A percentile compares a stretch with the other conserved stretches of the same genome.
Evolutionary conservation across 2,888 invertebrate genomes (phyloP).

Genomic region (Eulithis prunata): DNA sequence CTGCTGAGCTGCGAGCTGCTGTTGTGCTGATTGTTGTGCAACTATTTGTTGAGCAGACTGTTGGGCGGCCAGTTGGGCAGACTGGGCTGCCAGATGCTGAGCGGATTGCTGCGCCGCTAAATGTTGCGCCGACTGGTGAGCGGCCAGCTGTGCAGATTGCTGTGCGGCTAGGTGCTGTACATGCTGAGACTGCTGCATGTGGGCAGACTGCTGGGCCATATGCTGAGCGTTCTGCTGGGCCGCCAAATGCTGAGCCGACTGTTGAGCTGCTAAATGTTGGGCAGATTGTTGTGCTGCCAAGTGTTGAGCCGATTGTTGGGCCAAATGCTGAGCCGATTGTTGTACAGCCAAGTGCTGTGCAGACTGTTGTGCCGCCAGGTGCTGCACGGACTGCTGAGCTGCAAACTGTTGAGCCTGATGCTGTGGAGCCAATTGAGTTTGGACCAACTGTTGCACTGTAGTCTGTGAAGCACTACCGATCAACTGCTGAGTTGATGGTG

Average conservation of each 20-base stretch:
- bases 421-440: slow-evolving; percentile 69
- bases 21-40: slow-evolving; percentile 62
- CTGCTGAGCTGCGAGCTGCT: slow-evolving; percentile 72
- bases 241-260: slow-evolving; percentile 58
- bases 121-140: slow-evolving; percentile 64
- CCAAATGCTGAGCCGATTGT: slow-evolving; percentile 64
- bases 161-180: slow-evolving; percentile 62
- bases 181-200: slow-evolving; percentile 62
- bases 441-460: slow-evolving; percentile 76
- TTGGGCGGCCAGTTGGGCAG: slow-evolving; percentile 62
- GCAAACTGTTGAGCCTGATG: slow-evolving; percentile 73
- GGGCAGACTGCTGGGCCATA: slow-evolving; percentile 65
- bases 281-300: slow-evolving; percentile 64
- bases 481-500: slow-evolving; percentile 70
- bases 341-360: slow-evolving; percentile 64
- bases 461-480: slow-evolving; percentile 73
- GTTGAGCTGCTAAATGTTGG: slow-evolving; percentile 61
- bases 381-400: slow-evolving; percentile 71
- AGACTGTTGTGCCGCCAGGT: slow-evolving; percentile 65
- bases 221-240: slow-evolving; percentile 70
- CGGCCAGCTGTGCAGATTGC: slow-evolving; percentile 57
- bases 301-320: slow-evolving; percentile 64
- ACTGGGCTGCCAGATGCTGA: slow-evolving; percentile 47
- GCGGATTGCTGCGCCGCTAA: slow-evolving; percentile 44
- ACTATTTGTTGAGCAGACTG: slow-evolving; percentile 70